A percentile compares a stretch with the other conserved stretches of the same genome.
These are phyloP conservation scores for Tetraneura akinire DNA, from an alignment of 1,140 invertebrate genomes.

Conservation along the genomic window DNA sequence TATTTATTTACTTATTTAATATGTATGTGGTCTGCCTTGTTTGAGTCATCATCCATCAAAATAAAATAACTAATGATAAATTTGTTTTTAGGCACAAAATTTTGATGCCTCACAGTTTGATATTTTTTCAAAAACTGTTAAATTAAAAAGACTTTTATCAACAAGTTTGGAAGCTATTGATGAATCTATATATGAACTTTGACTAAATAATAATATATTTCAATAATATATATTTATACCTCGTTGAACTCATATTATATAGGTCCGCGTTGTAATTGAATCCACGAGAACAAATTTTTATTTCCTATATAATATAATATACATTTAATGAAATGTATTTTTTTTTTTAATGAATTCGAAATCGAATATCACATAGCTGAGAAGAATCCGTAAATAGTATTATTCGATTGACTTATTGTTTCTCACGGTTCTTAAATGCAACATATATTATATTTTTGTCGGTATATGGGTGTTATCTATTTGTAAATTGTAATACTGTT, in stretches of 20 bases:
- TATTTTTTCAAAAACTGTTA: too few species aligned
- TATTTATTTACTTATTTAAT: too few species aligned
- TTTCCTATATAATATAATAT: conserved; percentile 20
- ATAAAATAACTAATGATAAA: too few species aligned
- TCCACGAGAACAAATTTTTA: neutral
- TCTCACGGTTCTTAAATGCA: conserved; percentile 43
- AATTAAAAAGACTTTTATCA: too few species aligned
- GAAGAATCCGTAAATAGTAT: conserved; percentile 34
- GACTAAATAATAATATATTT: too few species aligned
- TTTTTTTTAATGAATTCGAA: conserved; percentile 36
- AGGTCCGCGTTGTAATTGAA: conserved; percentile 4
- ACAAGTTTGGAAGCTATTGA: too few species aligned
- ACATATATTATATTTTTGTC: neutral
- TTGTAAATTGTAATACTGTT: neutral
- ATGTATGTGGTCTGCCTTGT: too few species aligned
- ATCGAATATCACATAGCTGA: conserved; percentile 30
- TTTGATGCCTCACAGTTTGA: too few species aligned
- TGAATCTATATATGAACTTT: too few species aligned
- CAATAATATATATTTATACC: too few species aligned
- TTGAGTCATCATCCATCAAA: too few species aligned
- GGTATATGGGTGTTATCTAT: conserved; percentile 20
- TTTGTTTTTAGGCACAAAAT: too few species aligned
- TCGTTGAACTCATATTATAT: conserved; percentile 20
- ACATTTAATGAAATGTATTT: conserved; percentile 19
- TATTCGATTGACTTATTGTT: conserved; percentile 33